Conservation (phyloP, 64 coral and sea anemone genomes). For the Acropora yongei region DNA sequence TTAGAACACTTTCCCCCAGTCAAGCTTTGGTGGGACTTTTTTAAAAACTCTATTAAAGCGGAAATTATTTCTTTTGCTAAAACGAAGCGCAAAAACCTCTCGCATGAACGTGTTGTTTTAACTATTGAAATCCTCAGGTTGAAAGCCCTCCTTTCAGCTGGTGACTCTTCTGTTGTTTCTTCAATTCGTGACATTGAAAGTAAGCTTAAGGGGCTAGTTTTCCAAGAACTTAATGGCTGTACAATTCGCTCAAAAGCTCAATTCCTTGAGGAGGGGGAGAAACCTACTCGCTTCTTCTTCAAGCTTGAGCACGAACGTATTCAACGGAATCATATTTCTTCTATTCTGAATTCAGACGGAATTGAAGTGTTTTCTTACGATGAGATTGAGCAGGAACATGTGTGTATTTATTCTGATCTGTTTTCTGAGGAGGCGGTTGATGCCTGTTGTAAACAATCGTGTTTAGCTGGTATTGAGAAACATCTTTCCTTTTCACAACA, state of each 20-base stretch:
- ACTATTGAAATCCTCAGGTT: neutral
- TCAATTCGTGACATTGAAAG: neutral
- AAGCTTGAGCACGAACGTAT: neutral
- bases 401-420: neutral
- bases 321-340: neutral
- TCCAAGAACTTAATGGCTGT: neutral
- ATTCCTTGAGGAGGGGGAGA: conserved; percentile 59
- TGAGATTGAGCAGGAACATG: neutral
- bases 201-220: neutral
- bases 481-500: neutral
- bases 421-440: neutral
- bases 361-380: neutral
- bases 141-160: neutral
- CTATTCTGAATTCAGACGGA: neutral
- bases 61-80: neutral
- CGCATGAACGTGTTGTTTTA: neutral
- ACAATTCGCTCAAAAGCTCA: neutral
- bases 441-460: neutral
- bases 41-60: neutral
- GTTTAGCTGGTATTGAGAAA: neutral
- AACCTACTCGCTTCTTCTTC: conserved; percentile 30
- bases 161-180: neutral
- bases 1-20: too few species aligned
- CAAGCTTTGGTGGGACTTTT: neutral
- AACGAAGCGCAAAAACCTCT: neutral